A percentile compares a stretch with the other conserved stretches of the same genome.
Conservation (phyloP, 2,797 vertebrate species). For the Falco naumanni region DNA sequence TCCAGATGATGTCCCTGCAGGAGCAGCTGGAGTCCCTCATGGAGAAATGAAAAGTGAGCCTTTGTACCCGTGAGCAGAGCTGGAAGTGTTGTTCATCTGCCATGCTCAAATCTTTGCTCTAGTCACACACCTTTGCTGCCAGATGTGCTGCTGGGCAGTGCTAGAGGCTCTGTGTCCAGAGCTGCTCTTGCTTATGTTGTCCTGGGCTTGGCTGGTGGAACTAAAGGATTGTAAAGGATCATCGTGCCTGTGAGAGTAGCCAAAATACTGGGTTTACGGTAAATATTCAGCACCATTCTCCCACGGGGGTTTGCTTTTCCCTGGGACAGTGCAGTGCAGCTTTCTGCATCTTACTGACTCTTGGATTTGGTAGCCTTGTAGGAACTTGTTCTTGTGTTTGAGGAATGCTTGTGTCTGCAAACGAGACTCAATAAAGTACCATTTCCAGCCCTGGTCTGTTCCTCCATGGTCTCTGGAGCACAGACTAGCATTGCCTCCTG, state of each 20-base stretch:
- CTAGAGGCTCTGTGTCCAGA: not conserved
- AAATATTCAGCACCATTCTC: not conserved
- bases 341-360: not conserved
- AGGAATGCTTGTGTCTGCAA: not conserved
- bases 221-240: not conserved
- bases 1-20: conserved; percentile 77
- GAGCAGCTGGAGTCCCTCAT: conserved; percentile 81
- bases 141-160: not conserved
- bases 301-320: not conserved
- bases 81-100: not conserved
- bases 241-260: not conserved
- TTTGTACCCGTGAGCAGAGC: not conserved
- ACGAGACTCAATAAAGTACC: conserved; percentile 27
- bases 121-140: not conserved
- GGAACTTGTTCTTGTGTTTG: not conserved
- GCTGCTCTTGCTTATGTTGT: not conserved
- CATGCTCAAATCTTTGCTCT: not conserved
- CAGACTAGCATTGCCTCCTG: not conserved
- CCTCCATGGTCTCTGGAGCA: not conserved
- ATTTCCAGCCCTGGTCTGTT: not conserved
- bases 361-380: not conserved
- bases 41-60: conserved; percentile 74
- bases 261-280: not conserved
- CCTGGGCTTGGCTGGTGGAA: not conserved
- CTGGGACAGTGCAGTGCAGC: accelerated